Base-by-base conservation (phyloP, 2,113 vertebrate genomes). In the Hiodon alosoides region DNA sequence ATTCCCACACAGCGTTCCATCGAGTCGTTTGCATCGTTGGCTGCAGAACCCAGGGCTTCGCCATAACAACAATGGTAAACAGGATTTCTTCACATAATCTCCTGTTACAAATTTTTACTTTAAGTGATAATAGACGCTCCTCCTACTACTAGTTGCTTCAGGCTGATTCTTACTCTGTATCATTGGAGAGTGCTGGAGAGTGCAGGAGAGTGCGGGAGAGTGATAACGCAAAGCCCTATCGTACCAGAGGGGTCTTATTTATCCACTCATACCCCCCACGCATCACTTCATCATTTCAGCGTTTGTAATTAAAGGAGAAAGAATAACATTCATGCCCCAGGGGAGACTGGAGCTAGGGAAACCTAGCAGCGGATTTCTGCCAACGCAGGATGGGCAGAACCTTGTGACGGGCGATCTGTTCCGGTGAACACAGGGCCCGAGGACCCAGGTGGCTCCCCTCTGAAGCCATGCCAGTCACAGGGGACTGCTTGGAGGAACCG, bases 401-500 rank as follows among this genome's bases (percentile, higher is more conserved):
- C 6, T 5, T n/a, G 16, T 46, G 61, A n/a, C 9, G 4, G 17
- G 61, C 10, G 17, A 64, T 64, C 3, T 66, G 5, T 46, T 66
- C 6, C 64, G 48, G 16, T 47, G 13, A 66, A 11, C 2, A 47
- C 3, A 65, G 16, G 7, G 13, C 7, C 7, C 51, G 31, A 17
- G 47, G 50, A 50, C 17, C 16, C 62, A 31, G 57, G 54, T 62
- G 16, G 58, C 16, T 8, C 48, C 31, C 59, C 54, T 67, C 31
- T 75, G 73, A 75, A 75, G 65, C 16, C 64, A 6, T n/a, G n/a
- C 72, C 31, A 57, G 14, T 53, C 16, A 5, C 48, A 55, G 51
- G 10, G 69, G 16, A 51, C 8, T 51, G 53, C 52, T 31, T 31
- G 52, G 50, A 75, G 67, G 67, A 69, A 52, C 48, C n/a, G 55